Conservation (phyloP, 2,888 invertebrate genomes). For the Penaeus monodon region DNA sequence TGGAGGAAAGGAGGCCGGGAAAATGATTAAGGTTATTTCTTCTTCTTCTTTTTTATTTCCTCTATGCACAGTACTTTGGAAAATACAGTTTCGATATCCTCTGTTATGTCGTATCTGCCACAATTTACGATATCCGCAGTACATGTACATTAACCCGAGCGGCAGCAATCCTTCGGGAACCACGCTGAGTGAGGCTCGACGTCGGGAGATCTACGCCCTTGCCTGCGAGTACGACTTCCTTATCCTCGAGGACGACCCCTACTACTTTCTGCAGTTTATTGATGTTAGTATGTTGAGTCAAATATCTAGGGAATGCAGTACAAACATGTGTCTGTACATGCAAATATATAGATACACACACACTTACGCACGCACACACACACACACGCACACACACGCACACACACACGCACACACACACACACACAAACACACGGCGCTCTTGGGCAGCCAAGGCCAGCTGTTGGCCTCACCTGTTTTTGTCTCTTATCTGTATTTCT, state of each 20-base stretch:
- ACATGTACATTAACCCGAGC: conserved; percentile 30
- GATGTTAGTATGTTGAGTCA: conserved; percentile 72
- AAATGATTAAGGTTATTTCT: background rate
- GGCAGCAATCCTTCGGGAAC: conserved; percentile 80
- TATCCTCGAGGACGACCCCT: conserved; percentile 86
- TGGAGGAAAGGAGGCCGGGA: no score
- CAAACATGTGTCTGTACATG: background rate
- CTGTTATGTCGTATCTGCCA: no score
- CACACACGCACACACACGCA: no score
- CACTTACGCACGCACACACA: no score
- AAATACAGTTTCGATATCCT: background rate
- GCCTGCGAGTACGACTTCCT: conserved; percentile 76
- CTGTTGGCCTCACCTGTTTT: no score
- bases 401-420: no score
- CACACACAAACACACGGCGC: no score
- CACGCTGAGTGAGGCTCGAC: conserved; percentile 77
- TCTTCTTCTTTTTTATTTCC: background rate
- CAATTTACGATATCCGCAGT: background rate
- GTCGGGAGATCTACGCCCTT: conserved; percentile 79
- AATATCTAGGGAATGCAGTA: background rate
- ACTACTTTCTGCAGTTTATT: conserved; percentile 82
- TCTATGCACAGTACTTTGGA: background rate
- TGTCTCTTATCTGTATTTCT: no score
- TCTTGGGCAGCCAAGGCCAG: no score
- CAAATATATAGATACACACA: no score